Evolutionary conservation across 2,888 invertebrate species (phyloP).

Genomic region (Clunio marinus): DNA sequence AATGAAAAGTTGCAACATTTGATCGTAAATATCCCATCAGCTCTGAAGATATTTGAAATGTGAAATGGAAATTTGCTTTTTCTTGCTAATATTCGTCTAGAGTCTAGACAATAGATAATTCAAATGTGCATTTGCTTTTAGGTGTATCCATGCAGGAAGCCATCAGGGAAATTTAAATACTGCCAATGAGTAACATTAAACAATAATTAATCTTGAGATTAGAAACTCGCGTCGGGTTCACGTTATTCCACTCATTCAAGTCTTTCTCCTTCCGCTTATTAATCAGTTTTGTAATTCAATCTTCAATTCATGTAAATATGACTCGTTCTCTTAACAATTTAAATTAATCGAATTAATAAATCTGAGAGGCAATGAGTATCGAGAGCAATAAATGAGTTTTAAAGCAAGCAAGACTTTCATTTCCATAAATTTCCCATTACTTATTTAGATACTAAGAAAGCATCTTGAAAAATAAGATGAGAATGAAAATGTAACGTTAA

Average conservation of each 20-base stretch:
- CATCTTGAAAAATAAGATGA: neutral
- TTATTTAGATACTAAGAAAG: neutral
- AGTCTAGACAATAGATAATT: too few species aligned
- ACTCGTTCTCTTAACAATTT: neutral
- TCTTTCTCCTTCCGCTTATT: neutral
- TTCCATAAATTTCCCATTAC: neutral
- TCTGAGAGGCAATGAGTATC: neutral
- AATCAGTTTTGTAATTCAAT: conserved; percentile 14
- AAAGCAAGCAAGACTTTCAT: conserved; percentile 7
- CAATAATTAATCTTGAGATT: too few species aligned
- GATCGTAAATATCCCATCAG: too few species aligned
- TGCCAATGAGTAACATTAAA: too few species aligned
- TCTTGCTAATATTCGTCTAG: too few species aligned
- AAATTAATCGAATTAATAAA: neutral
- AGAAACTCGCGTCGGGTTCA: neutral
- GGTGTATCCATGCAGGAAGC: too few species aligned
- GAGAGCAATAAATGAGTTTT: neutral
- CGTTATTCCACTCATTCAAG: neutral
- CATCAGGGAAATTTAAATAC: too few species aligned
- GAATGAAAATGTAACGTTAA: conserved; percentile 13
- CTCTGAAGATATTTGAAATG: too few species aligned
- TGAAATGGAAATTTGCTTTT: too few species aligned
- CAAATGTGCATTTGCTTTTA: too few species aligned
- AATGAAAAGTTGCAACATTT: too few species aligned
- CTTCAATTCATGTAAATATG: neutral